Percentiles rank a stretch among this genome's conserved stretches.
Evolutionary conservation across 2,888 invertebrate species (phyloP).

Genomic region (Caenorhabditis imperialis): DNA sequence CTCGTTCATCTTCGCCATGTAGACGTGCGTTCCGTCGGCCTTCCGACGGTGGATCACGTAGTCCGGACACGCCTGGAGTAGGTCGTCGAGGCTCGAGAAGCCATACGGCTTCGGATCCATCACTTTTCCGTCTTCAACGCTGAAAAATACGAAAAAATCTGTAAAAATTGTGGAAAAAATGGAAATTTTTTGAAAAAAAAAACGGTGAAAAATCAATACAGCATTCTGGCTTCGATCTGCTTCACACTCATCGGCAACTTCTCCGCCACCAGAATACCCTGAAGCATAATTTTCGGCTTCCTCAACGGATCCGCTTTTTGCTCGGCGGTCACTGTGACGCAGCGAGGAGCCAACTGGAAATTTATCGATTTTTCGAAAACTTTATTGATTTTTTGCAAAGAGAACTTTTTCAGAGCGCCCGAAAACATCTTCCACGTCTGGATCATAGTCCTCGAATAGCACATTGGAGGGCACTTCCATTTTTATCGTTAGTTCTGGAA

Average conservation of each 20-base stretch:
- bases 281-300: conserved; percentile 28
- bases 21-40: conserved; percentile 13
- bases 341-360: conserved; percentile 21
- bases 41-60: conserved; percentile 3
- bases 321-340: conserved; percentile 19
- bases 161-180: too few species aligned
- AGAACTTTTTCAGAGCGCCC: conserved; percentile 2
- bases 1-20: conserved; percentile 26
- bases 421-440: conserved; percentile 39
- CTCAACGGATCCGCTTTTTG: conserved; percentile 39
- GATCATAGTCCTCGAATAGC: conserved; percentile 34
- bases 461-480: too few species aligned
- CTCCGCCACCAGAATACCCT: conserved; percentile 23
- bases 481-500: too few species aligned
- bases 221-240: conserved; percentile 18
- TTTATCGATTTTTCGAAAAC: too few species aligned
- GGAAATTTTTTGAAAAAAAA: too few species aligned
- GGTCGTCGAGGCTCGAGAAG: conserved; percentile 29
- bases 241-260: conserved; percentile 32
- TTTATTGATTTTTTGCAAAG: too few species aligned
- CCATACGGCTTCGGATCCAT: conserved; percentile 20
- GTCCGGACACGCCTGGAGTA: conserved; percentile 30
- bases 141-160: conserved; percentile 6
- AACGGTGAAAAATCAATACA: too few species aligned
- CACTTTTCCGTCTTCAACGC: conserved; percentile 18